phyloP scores from a whole-genome alignment of 2,113 vertebrate species.

The Australoheros scitulus region DNA sequence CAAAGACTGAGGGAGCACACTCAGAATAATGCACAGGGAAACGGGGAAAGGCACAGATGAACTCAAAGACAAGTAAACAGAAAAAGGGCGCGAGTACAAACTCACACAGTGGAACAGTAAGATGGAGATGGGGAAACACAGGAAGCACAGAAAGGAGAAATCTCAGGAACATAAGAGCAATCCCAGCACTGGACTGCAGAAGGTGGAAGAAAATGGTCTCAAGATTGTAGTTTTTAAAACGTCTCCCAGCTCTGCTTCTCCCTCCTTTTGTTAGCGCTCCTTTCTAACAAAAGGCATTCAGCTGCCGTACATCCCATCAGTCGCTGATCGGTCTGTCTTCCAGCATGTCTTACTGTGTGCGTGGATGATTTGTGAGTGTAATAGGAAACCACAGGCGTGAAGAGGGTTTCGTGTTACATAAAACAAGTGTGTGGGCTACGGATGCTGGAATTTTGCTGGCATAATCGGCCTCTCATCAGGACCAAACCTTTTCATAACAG shows the following conservation, averaged over 20 bases:
- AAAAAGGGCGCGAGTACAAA: background rate
- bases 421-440: background rate
- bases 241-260: background rate
- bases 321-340: constrained; percentile 43
- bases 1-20: background rate
- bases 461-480: no score
- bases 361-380: constrained; percentile 16
- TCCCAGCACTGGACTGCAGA: background rate
- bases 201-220: background rate
- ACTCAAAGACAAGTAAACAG: background rate
- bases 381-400: constrained; percentile 61
- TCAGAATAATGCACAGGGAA: background rate
- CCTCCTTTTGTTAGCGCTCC: background rate
- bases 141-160: background rate
- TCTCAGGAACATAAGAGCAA: background rate
- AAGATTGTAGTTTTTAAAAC: background rate
- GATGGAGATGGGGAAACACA: background rate
- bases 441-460: no score
- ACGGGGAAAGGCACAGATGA: background rate
- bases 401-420: constrained; percentile 24
- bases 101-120: background rate
- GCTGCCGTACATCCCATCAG: constrained; percentile 26
- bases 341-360: constrained; percentile 1
- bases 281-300: background rate
- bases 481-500: background rate